Evolutionary conservation across 2,888 invertebrate genomes (phyloP).

Genomic region (Pherbina coryleti): DNA sequence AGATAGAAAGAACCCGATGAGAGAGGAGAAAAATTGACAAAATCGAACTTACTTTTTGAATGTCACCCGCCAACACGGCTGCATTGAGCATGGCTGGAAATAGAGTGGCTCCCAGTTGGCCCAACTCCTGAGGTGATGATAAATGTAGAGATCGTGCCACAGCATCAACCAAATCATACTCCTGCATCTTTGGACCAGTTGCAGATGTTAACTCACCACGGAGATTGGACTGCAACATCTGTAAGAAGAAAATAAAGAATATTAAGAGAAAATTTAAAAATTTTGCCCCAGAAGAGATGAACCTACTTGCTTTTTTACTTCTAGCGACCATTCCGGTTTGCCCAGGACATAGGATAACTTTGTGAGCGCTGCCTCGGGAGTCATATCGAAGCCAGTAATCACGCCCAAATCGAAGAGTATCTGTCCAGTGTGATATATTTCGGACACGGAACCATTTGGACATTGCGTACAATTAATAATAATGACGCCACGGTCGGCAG

Average conservation of each 20-base stretch:
- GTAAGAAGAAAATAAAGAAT: constrained; percentile 24
- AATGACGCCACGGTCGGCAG: constrained; percentile 83
- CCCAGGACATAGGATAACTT: constrained; percentile 92
- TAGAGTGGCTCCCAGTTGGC: constrained; percentile 74
- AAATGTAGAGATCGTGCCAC: constrained; percentile 73
- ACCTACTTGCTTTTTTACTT: constrained; percentile 76
- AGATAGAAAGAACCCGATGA: background rate
- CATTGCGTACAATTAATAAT: constrained; percentile 96
- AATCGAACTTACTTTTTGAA: constrained; percentile 69
- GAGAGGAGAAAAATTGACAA: background rate
- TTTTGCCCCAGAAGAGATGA: background rate
- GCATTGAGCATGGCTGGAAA: constrained; percentile 79
- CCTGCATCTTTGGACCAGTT: constrained; percentile 62
- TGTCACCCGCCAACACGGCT: constrained; percentile 73
- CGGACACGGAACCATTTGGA: constrained; percentile 81
- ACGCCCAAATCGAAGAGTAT: constrained; percentile 68
- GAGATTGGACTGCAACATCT: constrained; percentile 84
- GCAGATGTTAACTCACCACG: constrained; percentile 82
- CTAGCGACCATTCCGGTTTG: constrained; percentile 77
- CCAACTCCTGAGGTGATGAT: constrained; percentile 72
- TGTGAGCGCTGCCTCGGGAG: constrained; percentile 92
- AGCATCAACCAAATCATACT: constrained; percentile 74
- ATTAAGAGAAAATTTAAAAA: background rate
- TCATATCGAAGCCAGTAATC: constrained; percentile 71
- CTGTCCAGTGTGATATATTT: constrained; percentile 88